Conservation (phyloP, 2,888 invertebrate species). For the Atherix ibis region DNA sequence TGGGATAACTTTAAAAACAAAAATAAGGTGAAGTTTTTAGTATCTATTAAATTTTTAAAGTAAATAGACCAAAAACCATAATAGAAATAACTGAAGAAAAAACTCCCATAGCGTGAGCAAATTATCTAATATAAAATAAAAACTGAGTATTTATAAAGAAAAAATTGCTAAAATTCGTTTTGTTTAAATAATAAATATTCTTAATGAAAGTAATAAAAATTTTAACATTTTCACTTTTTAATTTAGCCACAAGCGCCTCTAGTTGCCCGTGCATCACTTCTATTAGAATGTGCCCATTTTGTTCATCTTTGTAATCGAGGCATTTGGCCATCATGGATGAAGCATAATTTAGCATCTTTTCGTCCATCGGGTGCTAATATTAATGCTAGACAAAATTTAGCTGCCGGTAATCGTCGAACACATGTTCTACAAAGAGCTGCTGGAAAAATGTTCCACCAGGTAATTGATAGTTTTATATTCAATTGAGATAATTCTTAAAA, state of each 20-base stretch:
- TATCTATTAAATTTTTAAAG: too few species aligned
- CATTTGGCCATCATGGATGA: constrained; percentile 98
- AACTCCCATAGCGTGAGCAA: too few species aligned
- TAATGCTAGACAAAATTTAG: constrained; percentile 30
- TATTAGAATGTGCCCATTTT: constrained; percentile 90
- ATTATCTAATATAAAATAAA: too few species aligned
- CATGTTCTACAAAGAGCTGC: constrained; percentile 75
- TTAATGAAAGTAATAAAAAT: too few species aligned
- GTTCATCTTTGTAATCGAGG: constrained; percentile 97
- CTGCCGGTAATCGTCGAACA: constrained; percentile 44
- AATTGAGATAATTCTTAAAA: background rate
- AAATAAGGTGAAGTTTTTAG: too few species aligned
- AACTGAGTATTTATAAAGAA: too few species aligned
- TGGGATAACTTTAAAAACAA: too few species aligned
- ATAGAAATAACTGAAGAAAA: too few species aligned
- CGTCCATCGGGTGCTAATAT: constrained; percentile 47
- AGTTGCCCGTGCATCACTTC: constrained; percentile 76
- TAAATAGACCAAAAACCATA: too few species aligned
- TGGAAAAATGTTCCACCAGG: constrained; percentile 89
- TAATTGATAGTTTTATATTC: constrained; percentile 8
- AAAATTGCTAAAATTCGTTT: too few species aligned
- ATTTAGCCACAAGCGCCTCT: constrained; percentile 81
- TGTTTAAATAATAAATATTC: too few species aligned
- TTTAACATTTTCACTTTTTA: too few species aligned
- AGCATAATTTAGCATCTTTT: constrained; percentile 62